Conservation (phyloP, 2,888 invertebrate genomes). For the Agrochola lychnidis region DNA sequence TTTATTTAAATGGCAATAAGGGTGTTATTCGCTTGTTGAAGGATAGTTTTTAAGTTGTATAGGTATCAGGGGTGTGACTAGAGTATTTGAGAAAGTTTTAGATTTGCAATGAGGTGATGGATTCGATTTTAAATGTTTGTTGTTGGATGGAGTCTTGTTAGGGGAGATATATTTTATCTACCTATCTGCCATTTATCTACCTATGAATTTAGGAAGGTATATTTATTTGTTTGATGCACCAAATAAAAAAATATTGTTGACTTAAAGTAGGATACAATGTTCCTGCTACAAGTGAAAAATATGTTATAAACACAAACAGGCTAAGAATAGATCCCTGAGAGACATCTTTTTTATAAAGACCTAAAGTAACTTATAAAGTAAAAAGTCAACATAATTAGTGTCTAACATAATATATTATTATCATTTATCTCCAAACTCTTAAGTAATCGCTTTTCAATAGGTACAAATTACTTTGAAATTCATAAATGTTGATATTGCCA, state of each 20-base stretch:
- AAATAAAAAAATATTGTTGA: not conserved
- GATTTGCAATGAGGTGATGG: slow-evolving; percentile 78
- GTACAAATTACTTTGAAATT: not conserved
- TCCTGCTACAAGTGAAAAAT: not conserved
- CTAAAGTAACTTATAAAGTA: not conserved
- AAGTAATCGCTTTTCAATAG: not conserved
- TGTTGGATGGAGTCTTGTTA: slow-evolving; percentile 73
- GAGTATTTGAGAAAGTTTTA: slow-evolving; percentile 76
- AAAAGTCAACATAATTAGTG: not conserved
- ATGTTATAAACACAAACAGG: too few relatives aligned
- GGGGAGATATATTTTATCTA: slow-evolving; percentile 51
- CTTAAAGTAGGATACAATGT: not conserved
- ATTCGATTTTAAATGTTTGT: slow-evolving; percentile 84
- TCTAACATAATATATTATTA: not conserved
- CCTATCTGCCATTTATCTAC: slow-evolving; percentile 34
- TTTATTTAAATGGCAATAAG: slow-evolving; percentile 63
- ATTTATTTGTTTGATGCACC: not conserved
- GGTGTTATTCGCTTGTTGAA: slow-evolving; percentile 62
- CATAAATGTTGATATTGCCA: not conserved
- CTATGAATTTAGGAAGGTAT: not conserved
- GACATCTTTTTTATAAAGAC: not conserved
- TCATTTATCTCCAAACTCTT: not conserved
- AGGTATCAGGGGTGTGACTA: slow-evolving; percentile 63
- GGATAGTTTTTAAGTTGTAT: slow-evolving; percentile 41
- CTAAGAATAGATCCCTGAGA: not conserved